Base-by-base conservation (phyloP, 2,888 invertebrate genomes). In the Athetis lepigone region DNA sequence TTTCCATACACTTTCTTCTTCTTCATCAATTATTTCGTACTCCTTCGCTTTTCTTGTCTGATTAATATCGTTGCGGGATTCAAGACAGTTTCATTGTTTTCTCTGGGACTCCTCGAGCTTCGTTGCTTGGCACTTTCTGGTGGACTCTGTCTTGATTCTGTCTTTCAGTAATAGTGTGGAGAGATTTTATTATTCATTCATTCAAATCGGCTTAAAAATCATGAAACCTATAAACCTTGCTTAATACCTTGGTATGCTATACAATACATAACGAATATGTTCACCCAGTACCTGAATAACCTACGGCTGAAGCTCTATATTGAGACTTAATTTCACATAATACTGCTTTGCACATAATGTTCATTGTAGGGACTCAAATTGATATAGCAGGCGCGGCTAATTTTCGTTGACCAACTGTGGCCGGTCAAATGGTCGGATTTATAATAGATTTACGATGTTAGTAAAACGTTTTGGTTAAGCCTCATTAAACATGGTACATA, bases 391-490 rank as follows among this genome's bases (percentile, higher is more conserved):
- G 74, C 64, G 71, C 54, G 68, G 75, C 50, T 73, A 77, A 78
- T 83, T 76, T 75, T 73, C 70, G 58, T 66, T 58, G 70, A 45
- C 55, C 82, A 77, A 77, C 75, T 84, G 81, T 54, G 78, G 33
- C 64, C 70, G 55, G 59, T 62, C 46, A 39, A 68, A 65, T 70
- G 52, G 67, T 50, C 43, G 59, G 50, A 64, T 62, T 79, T 79
- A 75, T 84, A 83, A 81, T 81, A 70, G 83, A 75, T 78, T 83
- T 75, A 79, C 74, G 71, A 70, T 68, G 60, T 69, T 45, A 63
- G 37, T 42, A 47, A 66, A 67, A 43, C 43, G 59, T 60, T 64
- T 56, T 61, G 58, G 68, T 68, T 52, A 39, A 58, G 79, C 61
- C 52, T 68, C 60, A 75, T 75, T 77, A 70, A 59, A 69, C 62